phyloP scores from a whole-genome alignment of 2,797 vertebrate species.

The Eulemur albifrons region DNA sequence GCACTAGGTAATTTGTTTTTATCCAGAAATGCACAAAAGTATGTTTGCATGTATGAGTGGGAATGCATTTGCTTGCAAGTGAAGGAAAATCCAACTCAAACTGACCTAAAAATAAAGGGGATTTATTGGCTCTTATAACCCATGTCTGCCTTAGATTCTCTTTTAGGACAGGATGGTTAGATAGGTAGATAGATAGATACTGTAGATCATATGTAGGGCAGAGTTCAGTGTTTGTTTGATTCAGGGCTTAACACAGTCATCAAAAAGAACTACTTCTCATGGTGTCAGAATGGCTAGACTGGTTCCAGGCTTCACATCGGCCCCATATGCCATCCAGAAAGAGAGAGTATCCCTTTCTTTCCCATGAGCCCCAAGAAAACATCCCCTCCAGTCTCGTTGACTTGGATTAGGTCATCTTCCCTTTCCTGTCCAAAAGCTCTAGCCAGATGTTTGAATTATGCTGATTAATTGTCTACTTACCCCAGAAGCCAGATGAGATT shows the following conservation, averaged over 20 bases:
- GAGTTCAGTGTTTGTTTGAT: neutral
- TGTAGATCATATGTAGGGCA: neutral
- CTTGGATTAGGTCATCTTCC: neutral
- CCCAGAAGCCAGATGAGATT: neutral
- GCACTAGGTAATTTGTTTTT: neutral
- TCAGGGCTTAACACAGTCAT: neutral
- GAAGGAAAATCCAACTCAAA: conserved; percentile 12
- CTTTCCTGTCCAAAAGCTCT: neutral
- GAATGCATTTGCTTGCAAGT: conserved; percentile 30
- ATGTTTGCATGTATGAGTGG: neutral
- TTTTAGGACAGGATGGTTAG: neutral
- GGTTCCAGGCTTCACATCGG: neutral
- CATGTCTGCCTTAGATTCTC: neutral
- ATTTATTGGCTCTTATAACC: neutral
- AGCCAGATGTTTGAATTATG: neutral
- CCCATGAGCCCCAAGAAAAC: neutral
- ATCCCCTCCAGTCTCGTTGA: neutral
- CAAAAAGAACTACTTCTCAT: neutral
- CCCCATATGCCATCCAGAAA: neutral
- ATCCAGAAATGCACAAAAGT: neutral
- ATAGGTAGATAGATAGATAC: neutral
- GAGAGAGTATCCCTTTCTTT: neutral
- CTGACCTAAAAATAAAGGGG: conserved; percentile 16
- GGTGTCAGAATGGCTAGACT: neutral
- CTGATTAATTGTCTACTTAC: neutral